Evolutionary conservation across 2,888 invertebrate species (phyloP), one percentile per base, ranked within the genome.

Genomic region (Leptinotarsa tumamoca): DNA sequence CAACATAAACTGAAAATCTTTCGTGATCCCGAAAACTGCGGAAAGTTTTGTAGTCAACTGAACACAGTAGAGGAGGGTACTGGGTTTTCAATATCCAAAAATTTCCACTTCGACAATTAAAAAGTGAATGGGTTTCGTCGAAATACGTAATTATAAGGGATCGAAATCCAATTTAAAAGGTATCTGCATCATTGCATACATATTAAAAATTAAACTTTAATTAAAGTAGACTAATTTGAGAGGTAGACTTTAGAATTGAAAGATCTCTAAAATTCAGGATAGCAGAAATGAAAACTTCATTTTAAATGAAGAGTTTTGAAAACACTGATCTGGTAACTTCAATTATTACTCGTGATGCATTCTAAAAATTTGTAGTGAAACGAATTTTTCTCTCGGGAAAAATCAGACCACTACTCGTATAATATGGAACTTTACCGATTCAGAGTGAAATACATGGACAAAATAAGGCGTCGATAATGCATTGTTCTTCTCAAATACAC

Each of bases 131-230:
- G 76, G 74, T 74, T 73, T 69, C 33, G 2, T 18, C 54, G 54
- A 18, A 73, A 73, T 52, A 74, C 52, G 56, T 33, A 18, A 21
- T 68, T 54, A 61, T 61, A 54, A 50, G 76, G 56, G 72, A 79
- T 82, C 80, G 78, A 77, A 80, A 78, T 72, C 80, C 77, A 77
- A 81, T 81, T 81, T 77, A 80, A 80, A 80, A 78, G 77, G 78
- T 74, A 77, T 73, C 79, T 80, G 78, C 79, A 80, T 80, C 78
- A 73, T 74, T 71, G 73, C 74, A 76, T 69, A 68, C 76, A 66
- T 78, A 82, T 81, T 82, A 80, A 81, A 80, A 82, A 80, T 80
- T 78, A 79, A 78, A 77, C 77, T 82, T 82, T 79, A 81, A 82
- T 82, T 81, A 81, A 81, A 81, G 74, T 79, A 77, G 23, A 5